These are phyloP conservation scores for Molossus alvarezi DNA, from an alignment of 2,797 vertebrate genomes.

Conservation along the genomic window DNA sequence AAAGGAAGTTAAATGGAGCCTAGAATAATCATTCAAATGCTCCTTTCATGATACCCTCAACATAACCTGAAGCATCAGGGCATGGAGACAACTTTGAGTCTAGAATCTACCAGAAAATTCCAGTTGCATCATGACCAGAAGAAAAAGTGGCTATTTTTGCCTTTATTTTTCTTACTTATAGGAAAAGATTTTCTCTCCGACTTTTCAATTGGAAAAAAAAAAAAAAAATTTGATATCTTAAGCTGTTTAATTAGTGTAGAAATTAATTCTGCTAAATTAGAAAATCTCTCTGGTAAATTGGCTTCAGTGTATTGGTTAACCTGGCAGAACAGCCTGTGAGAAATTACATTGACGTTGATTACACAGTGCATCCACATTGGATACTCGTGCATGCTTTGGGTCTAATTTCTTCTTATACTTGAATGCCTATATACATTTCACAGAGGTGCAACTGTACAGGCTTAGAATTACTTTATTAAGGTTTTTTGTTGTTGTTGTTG, in stretches of 20 bases:
- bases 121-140: not conserved
- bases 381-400: not conserved
- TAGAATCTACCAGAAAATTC: not conserved
- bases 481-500: not conserved
- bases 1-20: not conserved
- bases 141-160: not conserved
- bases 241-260: slow-evolving; percentile 30
- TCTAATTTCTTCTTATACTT: slow-evolving; percentile 34
- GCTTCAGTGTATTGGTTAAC: not conserved
- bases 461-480: not conserved
- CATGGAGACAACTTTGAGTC: not conserved
- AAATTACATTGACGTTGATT: slow-evolving; percentile 24
- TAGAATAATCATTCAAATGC: not conserved
- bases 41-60: not conserved
- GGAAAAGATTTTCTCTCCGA: slow-evolving; percentile 15
- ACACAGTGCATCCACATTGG: not conserved
- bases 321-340: not conserved
- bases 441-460: not conserved
- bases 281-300: slow-evolving; percentile 4
- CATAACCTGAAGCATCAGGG: not conserved
- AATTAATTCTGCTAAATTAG: slow-evolving; percentile 62
- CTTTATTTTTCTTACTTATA: slow-evolving; percentile 6
- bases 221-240: slow-evolving; percentile 28
- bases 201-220: slow-evolving; percentile 27
- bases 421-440: slow-evolving; percentile 17